A percentile compares a stretch with the other conserved stretches of the same genome.
These are phyloP conservation scores for Conops quadrifasciatus DNA, from an alignment of 2,888 invertebrate species.

Conservation along the genomic window DNA sequence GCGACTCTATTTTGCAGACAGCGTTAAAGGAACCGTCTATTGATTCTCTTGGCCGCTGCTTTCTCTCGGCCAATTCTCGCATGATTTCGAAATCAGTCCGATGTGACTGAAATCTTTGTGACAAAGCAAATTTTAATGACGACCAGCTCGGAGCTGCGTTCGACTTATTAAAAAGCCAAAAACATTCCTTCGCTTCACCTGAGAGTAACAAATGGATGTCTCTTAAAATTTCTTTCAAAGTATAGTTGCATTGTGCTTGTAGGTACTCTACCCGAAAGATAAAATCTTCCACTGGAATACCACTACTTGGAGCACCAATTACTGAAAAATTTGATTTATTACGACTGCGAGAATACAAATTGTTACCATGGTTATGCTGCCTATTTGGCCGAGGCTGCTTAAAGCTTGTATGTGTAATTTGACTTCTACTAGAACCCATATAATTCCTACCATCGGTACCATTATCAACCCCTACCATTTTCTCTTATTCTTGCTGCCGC, in stretches of 20 bases:
- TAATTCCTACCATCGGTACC: too few species aligned
- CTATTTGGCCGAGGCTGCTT: too few species aligned
- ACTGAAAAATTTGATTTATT: background rate
- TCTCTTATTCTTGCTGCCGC: background rate
- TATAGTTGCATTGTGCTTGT: background rate
- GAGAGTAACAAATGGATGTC: constrained; percentile 13
- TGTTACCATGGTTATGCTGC: too few species aligned
- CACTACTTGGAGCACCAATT: constrained; percentile 3
- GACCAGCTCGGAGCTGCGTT: background rate
- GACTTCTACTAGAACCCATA: too few species aligned
- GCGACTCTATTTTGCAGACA: background rate
- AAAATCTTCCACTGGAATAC: constrained; percentile 22
- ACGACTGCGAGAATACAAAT: too few species aligned
- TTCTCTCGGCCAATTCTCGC: constrained; percentile 21
- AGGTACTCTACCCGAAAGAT: constrained; percentile 28
- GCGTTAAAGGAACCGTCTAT: constrained; percentile 13
- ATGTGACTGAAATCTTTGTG: constrained; percentile 7
- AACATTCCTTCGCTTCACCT: constrained; percentile 18
- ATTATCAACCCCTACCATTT: background rate
- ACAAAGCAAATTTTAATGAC: background rate
- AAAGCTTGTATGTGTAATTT: too few species aligned
- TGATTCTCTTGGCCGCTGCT: constrained; percentile 1
- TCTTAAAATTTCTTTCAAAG: constrained; percentile 9
- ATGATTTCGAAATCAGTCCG: constrained; percentile 24
- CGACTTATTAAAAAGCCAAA: constrained; percentile 23